These are phyloP conservation scores for Leguminivora glycinivorella DNA, from an alignment of 1,140 invertebrate genomes.

Conservation along the genomic window DNA sequence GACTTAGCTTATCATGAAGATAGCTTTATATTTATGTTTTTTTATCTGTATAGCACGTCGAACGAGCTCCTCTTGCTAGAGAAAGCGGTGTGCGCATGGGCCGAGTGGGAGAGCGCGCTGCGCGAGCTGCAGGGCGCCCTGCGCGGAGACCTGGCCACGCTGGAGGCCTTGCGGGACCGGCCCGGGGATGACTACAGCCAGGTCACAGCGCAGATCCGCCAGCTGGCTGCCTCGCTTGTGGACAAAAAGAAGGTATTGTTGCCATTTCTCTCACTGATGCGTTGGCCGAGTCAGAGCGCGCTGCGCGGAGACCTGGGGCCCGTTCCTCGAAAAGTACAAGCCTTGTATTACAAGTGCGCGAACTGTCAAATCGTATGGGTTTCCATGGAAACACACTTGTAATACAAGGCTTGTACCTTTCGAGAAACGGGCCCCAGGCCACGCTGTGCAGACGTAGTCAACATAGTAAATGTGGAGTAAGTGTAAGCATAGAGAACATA, in stretches of 20 bases:
- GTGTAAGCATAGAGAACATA: too few species aligned
- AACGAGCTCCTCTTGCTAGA: slow-evolving; percentile 73
- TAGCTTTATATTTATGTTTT: not conserved
- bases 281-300: too few species aligned
- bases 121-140: slow-evolving; percentile 77
- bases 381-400: too few species aligned
- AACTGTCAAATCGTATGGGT: too few species aligned
- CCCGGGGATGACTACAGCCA: slow-evolving; percentile 58
- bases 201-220: slow-evolving; percentile 67
- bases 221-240: slow-evolving; percentile 68
- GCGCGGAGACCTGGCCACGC: slow-evolving; percentile 74
- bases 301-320: too few species aligned
- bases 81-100: slow-evolving; percentile 75
- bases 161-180: slow-evolving; percentile 63
- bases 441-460: too few species aligned
- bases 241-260: slow-evolving; percentile 70
- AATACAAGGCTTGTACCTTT: too few species aligned
- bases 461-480: too few species aligned
- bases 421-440: too few species aligned
- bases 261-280: not conserved
- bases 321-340: too few species aligned
- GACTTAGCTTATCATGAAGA: too few species aligned
- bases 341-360: too few species aligned
- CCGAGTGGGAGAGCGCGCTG: slow-evolving; percentile 78
- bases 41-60: slow-evolving; percentile 58